A percentile compares a stretch with the other conserved stretches of the same genome.
Conservation (phyloP, 2,888 invertebrate genomes). For the Clanis bilineata region DNA sequence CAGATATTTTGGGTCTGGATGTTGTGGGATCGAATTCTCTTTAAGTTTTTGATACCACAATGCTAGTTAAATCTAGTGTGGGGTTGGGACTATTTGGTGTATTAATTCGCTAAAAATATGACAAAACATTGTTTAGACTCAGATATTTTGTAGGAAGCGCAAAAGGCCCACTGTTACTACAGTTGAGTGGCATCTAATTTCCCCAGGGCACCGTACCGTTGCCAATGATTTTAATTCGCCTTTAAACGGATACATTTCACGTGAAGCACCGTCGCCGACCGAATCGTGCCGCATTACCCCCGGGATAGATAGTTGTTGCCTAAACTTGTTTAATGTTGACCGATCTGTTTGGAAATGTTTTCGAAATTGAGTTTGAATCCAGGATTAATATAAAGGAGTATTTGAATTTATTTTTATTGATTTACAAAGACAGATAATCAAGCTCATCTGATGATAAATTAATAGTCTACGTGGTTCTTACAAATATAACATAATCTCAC, state of each 20-base stretch:
- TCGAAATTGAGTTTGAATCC: neutral
- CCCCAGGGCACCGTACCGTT: constrained; percentile 31
- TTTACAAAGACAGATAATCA: no score
- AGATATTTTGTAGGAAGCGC: neutral
- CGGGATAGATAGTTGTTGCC: neutral
- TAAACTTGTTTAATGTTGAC: neutral
- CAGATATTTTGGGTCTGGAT: no score
- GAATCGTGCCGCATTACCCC: neutral
- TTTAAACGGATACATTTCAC: constrained; percentile 33
- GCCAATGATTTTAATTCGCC: constrained; percentile 34
- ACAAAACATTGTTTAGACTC: no score
- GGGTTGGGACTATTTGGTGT: no score
- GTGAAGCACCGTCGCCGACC: constrained; percentile 21
- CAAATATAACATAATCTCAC: no score
- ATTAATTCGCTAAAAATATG: no score
- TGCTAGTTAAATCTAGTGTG: no score
- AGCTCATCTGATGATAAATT: no score
- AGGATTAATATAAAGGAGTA: neutral
- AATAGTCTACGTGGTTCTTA: no score
- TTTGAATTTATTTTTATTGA: neutral
- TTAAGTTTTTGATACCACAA: no score
- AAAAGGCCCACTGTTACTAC: constrained; percentile 15
- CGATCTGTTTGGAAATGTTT: neutral
- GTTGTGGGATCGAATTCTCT: no score
- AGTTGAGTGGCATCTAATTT: constrained; percentile 36